phyloP scores from a whole-genome alignment of 2,113 vertebrate genomes.

The Glareola pratincola region DNA sequence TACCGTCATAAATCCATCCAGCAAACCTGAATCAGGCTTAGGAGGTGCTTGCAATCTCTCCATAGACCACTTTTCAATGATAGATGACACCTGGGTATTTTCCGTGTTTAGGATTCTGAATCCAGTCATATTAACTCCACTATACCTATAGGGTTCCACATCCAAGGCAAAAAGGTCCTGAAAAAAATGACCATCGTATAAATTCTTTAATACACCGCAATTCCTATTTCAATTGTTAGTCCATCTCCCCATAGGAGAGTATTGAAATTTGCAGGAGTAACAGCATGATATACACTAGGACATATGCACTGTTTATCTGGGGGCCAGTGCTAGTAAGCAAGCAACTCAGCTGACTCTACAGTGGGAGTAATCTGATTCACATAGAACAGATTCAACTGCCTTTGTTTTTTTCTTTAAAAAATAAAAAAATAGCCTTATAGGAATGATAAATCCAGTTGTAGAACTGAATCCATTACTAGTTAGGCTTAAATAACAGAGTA shows the following conservation, averaged over 20 bases:
- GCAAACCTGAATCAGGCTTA: conserved; percentile 96
- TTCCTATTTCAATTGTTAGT: not conserved
- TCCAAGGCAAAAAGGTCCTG: conserved; percentile 97
- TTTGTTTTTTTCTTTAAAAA: not conserved
- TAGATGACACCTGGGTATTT: conserved; percentile 94
- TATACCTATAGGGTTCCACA: conserved; percentile 94
- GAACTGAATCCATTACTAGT: not conserved
- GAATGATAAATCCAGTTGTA: not conserved
- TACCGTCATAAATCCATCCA: conserved; percentile 99
- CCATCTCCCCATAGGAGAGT: not conserved
- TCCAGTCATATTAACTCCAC: conserved; percentile 98
- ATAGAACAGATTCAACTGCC: not conserved
- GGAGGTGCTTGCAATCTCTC: conserved; percentile 95
- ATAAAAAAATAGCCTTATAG: not conserved
- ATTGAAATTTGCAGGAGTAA: not conserved
- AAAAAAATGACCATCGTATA: not conserved
- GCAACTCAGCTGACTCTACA: not conserved
- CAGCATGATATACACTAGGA: not conserved
- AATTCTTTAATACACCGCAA: not conserved
- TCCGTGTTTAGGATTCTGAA: conserved; percentile 97
- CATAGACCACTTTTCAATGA: conserved; percentile 99
- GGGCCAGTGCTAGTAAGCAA: not conserved
- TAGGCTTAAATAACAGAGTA: not conserved
- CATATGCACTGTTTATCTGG: not conserved
- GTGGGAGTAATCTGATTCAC: not conserved